These are phyloP conservation scores for Hemitrygon akajei DNA, from an alignment of 2,797 vertebrate genomes.

Conservation along the genomic window DNA sequence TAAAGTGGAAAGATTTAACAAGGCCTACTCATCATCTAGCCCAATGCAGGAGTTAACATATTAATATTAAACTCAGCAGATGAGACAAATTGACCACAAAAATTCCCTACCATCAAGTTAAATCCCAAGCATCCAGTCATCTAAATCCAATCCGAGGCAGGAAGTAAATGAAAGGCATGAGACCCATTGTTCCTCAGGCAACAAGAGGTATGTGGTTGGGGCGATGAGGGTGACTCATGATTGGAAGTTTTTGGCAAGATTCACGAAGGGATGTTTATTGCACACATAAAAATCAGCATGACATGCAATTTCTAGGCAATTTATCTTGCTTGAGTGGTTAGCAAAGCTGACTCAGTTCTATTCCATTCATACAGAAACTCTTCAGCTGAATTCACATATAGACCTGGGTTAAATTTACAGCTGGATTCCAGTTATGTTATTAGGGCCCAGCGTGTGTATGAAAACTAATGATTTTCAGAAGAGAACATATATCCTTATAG, in stretches of 20 bases:
- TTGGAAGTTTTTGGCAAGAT: no score
- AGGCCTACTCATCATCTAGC: background rate
- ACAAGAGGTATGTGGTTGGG: background rate
- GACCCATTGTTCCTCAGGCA: background rate
- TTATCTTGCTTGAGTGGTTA: background rate
- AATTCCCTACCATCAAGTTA: background rate
- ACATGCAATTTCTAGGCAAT: background rate
- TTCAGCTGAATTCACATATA: background rate
- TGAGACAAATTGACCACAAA: background rate
- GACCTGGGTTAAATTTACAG: background rate
- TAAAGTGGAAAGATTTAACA: background rate
- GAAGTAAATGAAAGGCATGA: background rate
- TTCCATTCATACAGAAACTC: background rate
- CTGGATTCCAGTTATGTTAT: background rate
- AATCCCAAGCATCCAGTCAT: background rate
- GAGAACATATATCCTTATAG: background rate
- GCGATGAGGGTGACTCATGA: no score
- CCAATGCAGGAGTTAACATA: background rate
- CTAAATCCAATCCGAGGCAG: background rate
- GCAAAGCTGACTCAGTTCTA: background rate
- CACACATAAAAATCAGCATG: no score
- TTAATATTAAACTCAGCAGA: background rate
- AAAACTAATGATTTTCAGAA: background rate
- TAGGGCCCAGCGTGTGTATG: background rate
- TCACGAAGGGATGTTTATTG: no score